These are phyloP conservation scores for Caretta caretta DNA, from an alignment of 2,113 vertebrate species.

Conservation along the genomic window DNA sequence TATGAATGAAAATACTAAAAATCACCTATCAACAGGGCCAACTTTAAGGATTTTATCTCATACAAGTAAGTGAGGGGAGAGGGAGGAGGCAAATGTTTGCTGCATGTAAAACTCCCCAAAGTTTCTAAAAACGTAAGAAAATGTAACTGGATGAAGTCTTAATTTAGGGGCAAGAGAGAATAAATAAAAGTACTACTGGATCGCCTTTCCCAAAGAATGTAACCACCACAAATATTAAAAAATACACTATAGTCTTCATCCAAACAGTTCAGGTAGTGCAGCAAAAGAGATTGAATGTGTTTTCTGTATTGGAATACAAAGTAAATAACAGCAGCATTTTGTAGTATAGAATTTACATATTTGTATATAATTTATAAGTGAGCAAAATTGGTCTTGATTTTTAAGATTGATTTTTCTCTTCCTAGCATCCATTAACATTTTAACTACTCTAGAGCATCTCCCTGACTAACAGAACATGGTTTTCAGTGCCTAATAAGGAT, in stretches of 20 bases:
- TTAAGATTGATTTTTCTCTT: neutral
- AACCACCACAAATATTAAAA: neutral
- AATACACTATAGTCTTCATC: neutral
- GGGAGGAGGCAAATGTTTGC: neutral
- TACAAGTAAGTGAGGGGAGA: neutral
- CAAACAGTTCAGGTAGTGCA: neutral
- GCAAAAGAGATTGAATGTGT: neutral
- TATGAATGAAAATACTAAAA: conserved; percentile 27
- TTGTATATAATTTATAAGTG: neutral
- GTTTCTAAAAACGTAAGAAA: neutral
- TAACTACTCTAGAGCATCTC: neutral
- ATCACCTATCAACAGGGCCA: neutral
- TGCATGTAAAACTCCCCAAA: neutral
- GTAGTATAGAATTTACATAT: neutral
- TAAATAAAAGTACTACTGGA: neutral
- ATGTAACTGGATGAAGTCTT: neutral
- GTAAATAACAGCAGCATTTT: neutral
- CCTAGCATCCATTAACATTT: neutral
- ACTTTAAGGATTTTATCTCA: neutral
- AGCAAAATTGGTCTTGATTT: neutral
- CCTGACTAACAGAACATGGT: neutral
- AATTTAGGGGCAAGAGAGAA: neutral
- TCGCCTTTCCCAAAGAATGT: neutral
- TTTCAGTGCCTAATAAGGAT: neutral
- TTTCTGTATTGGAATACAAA: neutral